Evolutionary conservation across 2,888 invertebrate genomes (phyloP).

Genomic region (Seira musarum): DNA sequence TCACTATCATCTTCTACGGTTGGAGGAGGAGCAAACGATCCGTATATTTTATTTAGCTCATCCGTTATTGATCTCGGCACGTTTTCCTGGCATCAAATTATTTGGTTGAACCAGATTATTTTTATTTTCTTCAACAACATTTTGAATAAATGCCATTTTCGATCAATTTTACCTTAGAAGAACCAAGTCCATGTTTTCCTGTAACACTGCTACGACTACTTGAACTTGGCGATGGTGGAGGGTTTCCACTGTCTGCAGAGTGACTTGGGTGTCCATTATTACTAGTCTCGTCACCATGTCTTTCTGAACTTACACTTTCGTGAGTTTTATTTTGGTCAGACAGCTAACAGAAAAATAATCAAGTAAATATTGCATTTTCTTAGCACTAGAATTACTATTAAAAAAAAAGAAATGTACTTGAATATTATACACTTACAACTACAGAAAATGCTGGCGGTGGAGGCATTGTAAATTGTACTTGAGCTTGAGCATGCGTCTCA

Average conservation of each 20-base stretch:
- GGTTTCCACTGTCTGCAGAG: not conserved
- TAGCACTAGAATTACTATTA: not conserved
- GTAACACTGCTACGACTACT: slow-evolving; percentile 34
- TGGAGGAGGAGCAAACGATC: slow-evolving; percentile 49
- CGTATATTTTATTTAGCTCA: slow-evolving; percentile 52
- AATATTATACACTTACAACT: slow-evolving; percentile 13
- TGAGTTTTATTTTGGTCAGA: not conserved
- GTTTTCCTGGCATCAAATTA: slow-evolving; percentile 30
- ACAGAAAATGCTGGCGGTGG: slow-evolving; percentile 32
- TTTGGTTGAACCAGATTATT: not conserved
- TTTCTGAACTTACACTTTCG: not conserved
- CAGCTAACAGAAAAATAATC: not conserved
- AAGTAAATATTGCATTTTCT: not conserved
- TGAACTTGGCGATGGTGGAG: slow-evolving; percentile 32
- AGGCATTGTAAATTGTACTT: slow-evolving; percentile 44
- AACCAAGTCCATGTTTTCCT: not conserved
- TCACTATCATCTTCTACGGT: slow-evolving; percentile 59
- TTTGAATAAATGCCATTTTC: not conserved
- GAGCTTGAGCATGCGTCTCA: not conserved
- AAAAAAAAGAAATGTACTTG: not conserved
- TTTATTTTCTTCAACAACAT: not conserved
- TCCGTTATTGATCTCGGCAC: slow-evolving; percentile 42
- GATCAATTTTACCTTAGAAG: slow-evolving; percentile 15
- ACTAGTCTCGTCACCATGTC: not conserved
- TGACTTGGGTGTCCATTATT: not conserved